phyloP scores from a whole-genome alignment of 2,888 invertebrate species.

The Hypomecis atomaria region DNA sequence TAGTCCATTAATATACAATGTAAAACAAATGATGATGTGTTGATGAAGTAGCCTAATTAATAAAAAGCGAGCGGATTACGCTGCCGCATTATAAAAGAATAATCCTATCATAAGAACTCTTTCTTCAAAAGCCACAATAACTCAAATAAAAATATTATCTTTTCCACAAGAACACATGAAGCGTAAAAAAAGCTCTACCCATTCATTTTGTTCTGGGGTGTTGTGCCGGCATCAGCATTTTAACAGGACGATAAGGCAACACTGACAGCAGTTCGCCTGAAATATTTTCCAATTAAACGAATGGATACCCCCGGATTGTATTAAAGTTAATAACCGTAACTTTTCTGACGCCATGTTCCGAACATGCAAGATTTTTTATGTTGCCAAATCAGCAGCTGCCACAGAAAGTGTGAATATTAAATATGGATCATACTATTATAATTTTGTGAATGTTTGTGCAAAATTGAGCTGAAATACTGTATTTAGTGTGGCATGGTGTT shows the following conservation, averaged over 20 bases:
- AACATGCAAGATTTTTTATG: slow-evolving; percentile 3
- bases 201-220: slow-evolving; percentile 38
- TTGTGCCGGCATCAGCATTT: slow-evolving; percentile 40
- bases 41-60: background rate
- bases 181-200: slow-evolving; percentile 35
- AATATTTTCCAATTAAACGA: slow-evolving; percentile 62
- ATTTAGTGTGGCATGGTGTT: too few relatives aligned
- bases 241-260: slow-evolving; percentile 43
- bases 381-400: too few relatives aligned
- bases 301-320: slow-evolving; percentile 50
- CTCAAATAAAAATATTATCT: slow-evolving; percentile 31
- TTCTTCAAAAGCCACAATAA: slow-evolving; percentile 30
- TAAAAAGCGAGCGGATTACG: background rate
- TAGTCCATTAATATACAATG: too few relatives aligned
- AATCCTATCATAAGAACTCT: background rate
- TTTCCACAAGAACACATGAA: slow-evolving; percentile 22
- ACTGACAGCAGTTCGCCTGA: slow-evolving; percentile 44
- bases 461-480: too few relatives aligned
- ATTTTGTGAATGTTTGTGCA: too few relatives aligned
- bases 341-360: slow-evolving; percentile 25
- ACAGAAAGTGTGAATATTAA: too few relatives aligned
- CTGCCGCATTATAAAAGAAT: background rate
- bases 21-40: too few relatives aligned
- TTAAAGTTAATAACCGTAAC: slow-evolving; percentile 55
- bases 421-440: too few relatives aligned